A percentile compares a stretch with the other conserved stretches of the same genome.
Evolutionary conservation across 1,140 invertebrate species (phyloP).

Genomic region (Ctenoplectra terminalis): DNA sequence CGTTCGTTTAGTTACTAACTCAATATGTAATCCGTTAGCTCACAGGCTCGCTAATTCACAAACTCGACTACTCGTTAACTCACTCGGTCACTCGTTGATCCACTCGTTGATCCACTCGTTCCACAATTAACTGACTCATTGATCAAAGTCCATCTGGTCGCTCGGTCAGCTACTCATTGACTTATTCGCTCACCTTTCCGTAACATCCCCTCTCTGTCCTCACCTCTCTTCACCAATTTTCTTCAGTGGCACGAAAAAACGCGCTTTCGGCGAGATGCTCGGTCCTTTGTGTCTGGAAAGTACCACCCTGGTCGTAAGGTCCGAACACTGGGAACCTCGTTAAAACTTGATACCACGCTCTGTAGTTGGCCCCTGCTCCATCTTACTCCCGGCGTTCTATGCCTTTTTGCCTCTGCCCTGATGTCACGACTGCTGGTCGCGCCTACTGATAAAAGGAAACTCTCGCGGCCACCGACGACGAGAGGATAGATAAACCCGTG

Average conservation of each 20-base stretch:
- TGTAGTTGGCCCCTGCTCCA: neutral
- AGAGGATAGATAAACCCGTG: conserved; percentile 41
- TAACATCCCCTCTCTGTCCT: neutral
- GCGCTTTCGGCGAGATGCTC: conserved; percentile 2
- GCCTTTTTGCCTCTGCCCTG: neutral
- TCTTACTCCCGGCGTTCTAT: neutral
- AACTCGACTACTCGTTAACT: too few species aligned
- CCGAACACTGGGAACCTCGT: conserved; percentile 53
- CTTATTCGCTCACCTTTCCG: neutral
- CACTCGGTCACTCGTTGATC: too few species aligned
- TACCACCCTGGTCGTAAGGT: conserved; percentile 7
- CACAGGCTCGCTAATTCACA: too few species aligned
- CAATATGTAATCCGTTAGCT: too few species aligned
- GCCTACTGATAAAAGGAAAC: conserved; percentile 25
- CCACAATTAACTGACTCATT: too few species aligned
- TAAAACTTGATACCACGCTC: conserved; percentile 58
- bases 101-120: too few species aligned
- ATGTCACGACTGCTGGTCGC: conserved; percentile 18
- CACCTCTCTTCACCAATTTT: neutral
- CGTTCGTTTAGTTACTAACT: too few species aligned
- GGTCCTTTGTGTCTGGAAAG: conserved; percentile 32
- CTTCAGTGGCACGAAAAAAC: neutral
- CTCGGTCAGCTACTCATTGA: neutral
- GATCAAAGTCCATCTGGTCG: neutral
- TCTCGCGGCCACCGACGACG: neutral